Evolutionary conservation across 2,797 vertebrate genomes (phyloP).

Genomic region (Epinephelus malabaricus): DNA sequence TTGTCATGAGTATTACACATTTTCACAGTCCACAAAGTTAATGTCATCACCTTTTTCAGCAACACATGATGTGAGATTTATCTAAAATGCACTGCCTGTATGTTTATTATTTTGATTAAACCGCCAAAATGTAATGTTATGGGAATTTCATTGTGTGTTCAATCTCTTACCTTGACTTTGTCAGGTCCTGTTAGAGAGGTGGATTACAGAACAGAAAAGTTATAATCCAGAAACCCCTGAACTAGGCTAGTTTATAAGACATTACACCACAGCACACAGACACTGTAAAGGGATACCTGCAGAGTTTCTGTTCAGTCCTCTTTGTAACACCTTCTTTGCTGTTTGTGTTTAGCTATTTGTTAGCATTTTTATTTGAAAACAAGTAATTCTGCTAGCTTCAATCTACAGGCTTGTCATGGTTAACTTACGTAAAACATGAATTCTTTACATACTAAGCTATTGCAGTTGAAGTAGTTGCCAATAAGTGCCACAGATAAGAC

Average conservation of each 20-base stretch:
- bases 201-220: constrained; percentile 71
- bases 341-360: background rate
- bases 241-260: constrained; percentile 31
- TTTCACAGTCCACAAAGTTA: too few species aligned
- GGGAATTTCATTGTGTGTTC: constrained; percentile 20
- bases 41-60: background rate
- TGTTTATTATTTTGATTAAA: background rate
- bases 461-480: background rate
- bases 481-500: background rate
- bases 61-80: background rate
- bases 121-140: background rate
- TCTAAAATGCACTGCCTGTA: background rate
- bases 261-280: constrained; percentile 39
- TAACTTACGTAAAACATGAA: background rate
- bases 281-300: constrained; percentile 21
- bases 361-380: background rate
- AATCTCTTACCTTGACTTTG: constrained; percentile 86
- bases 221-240: constrained; percentile 49
- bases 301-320: constrained; percentile 37
- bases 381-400: constrained; percentile 5
- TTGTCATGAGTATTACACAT: too few species aligned
- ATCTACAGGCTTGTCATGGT: background rate
- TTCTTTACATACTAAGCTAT: background rate
- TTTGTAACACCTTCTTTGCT: background rate
- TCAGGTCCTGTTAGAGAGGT: constrained; percentile 82